Evolutionary conservation across 2,888 invertebrate genomes (phyloP).

Genomic region (Pocota personata): DNA sequence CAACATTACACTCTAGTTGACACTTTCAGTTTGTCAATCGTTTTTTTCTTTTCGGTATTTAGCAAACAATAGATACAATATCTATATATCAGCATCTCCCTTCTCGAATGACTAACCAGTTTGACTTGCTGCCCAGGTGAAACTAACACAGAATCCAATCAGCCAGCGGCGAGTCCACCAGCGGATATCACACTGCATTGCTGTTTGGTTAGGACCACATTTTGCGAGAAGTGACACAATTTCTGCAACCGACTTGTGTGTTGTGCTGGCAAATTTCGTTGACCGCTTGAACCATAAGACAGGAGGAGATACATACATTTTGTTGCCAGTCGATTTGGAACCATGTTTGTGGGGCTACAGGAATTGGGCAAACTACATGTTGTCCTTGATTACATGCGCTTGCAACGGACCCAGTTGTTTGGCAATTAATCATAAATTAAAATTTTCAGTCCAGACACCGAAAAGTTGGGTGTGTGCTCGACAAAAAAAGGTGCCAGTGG

Average conservation of each 20-base stretch:
- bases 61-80: slow-evolving; percentile 39
- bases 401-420: slow-evolving; percentile 33
- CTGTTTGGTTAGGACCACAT: slow-evolving; percentile 15
- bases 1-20: background rate
- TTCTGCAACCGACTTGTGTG: slow-evolving; percentile 37
- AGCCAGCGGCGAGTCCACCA: background rate
- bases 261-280: slow-evolving; percentile 27
- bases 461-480: slow-evolving; percentile 40
- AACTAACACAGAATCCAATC: slow-evolving; percentile 39
- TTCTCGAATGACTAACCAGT: slow-evolving; percentile 56
- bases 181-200: background rate
- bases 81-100: background rate
- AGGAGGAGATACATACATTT: background rate
- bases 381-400: slow-evolving; percentile 53
- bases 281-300: slow-evolving; percentile 53
- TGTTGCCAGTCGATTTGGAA: background rate
- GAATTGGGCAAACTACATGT: slow-evolving; percentile 11
- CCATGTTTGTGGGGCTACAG: slow-evolving; percentile 26
- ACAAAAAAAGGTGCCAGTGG: slow-evolving; percentile 12
- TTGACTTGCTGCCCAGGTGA: slow-evolving; percentile 55
- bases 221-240: slow-evolving; percentile 56
- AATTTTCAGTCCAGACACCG: slow-evolving; percentile 20
- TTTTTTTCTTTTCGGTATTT: slow-evolving; percentile 2
- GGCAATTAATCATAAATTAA: slow-evolving; percentile 67
- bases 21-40: slow-evolving; percentile 32